These are phyloP conservation scores for Passer domesticus DNA, from an alignment of 2,113 vertebrate genomes.

Conservation along the genomic window DNA sequence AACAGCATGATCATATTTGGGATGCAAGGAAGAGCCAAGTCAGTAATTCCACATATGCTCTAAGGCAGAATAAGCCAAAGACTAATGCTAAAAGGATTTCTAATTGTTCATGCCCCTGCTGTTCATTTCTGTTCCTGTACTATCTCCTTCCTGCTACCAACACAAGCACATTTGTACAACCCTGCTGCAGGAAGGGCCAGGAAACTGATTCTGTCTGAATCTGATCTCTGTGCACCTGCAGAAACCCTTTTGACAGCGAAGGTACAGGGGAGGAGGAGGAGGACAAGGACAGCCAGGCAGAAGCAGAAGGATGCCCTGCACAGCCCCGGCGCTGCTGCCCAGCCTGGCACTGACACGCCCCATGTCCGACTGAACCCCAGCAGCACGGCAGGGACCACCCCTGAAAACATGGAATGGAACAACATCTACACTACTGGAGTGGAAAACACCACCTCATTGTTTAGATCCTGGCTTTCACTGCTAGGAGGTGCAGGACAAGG, in stretches of 20 bases:
- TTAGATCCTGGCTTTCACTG: not conserved
- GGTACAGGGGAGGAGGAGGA: not conserved
- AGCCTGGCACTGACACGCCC: fast-evolving
- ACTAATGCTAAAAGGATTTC: not conserved
- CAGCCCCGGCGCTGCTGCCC: not conserved
- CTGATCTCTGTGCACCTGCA: not conserved
- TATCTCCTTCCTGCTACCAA: not conserved
- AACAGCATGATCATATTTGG: not conserved
- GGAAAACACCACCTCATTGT: not conserved
- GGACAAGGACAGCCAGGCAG: not conserved
- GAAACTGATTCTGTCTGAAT: not conserved
- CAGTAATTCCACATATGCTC: not conserved
- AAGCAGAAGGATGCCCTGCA: not conserved
- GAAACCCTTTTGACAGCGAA: not conserved
- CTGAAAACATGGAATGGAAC: not conserved
- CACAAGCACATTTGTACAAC: not conserved
- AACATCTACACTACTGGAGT: fast-evolving
- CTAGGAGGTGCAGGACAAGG: not conserved
- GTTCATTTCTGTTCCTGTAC: not conserved
- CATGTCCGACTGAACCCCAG: fast-evolving
- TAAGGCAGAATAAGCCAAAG: not conserved
- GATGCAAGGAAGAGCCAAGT: not conserved
- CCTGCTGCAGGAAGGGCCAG: not conserved
- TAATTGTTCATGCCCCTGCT: fast-evolving
- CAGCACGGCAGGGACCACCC: not conserved